Evolutionary conservation across 2,888 invertebrate species (phyloP), one percentile per base, ranked within the genome.

Genomic region (Tricholauxania praeusta): DNA sequence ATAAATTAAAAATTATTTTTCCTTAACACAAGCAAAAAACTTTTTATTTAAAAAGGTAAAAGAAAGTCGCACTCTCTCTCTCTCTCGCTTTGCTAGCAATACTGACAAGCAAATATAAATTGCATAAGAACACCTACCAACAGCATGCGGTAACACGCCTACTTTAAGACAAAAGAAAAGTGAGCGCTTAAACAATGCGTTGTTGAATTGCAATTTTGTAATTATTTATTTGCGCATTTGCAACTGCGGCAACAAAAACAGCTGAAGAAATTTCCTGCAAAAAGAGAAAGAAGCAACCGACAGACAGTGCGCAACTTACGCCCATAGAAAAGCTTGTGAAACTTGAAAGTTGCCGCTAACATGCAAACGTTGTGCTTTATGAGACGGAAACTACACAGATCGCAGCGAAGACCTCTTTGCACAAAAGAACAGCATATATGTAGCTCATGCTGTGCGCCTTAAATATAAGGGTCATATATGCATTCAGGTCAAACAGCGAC

Each of bases 221-320:
- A 55, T 55, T 55, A 55, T 55, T 55, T 55, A 19, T 55, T 55
- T 55, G 17, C 55, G 55, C 55, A 55, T 55, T 55, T 55, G 22
- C 17, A 55, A 55, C 22, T 55, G 22, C 7, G n/a, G 22, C 55
- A 19, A 55, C 55, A 55, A n/a, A 14, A 15, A 39, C 4, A 39
- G 8, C 6, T 10, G 10, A 6, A 17, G n/a, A n/a, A 17, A n/a
- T 12, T 12, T 55, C 10, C 6, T 39, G n/a, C 53, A 22, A n/a
- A n/a, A 19, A 12, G n/a, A 6, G 14, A 1, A 55, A 22, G 4
- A 55, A 55, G 7, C 55, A 22, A 55, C n/a, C 19, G 12, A 55
- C 14, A 55, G 55, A n/a, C 19, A 55, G 12, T n/a, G 17, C 55
- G 19, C 17, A 17, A n/a, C 55, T 19, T 19, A 55, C 55, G 22